These are phyloP conservation scores for Sebastes cheni DNA, from an alignment of 2,797 vertebrate genomes.

Conservation along the genomic window DNA sequence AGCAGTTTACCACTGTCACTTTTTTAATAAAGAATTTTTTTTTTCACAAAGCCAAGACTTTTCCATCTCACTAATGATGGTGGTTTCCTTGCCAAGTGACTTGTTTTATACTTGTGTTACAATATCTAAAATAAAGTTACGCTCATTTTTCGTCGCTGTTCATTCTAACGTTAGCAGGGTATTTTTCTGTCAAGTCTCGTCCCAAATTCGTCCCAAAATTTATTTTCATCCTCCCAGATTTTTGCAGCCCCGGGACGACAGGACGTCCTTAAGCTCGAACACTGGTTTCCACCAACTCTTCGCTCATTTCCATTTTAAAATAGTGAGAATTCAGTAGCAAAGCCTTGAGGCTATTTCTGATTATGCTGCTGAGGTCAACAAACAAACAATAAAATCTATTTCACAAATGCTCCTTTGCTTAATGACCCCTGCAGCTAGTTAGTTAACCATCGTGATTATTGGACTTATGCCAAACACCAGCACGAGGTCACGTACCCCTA, in stretches of 20 bases:
- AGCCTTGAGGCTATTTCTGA: slow-evolving; percentile 1
- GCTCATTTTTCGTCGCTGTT: not conserved
- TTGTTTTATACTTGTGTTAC: not conserved
- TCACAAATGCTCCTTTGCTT: slow-evolving; percentile 2
- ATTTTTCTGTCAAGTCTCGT: too few species aligned
- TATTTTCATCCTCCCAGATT: too few species aligned
- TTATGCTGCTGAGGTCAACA: not conserved
- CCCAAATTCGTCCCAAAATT: too few species aligned
- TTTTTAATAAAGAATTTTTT: not conserved
- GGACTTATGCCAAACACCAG: slow-evolving; percentile 21
- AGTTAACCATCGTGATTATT: slow-evolving; percentile 29
- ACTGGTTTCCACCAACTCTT: not conserved
- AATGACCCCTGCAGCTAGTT: slow-evolving; percentile 18
- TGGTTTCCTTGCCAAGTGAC: not conserved
- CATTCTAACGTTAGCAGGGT: too few species aligned
- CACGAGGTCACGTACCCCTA: slow-evolving; percentile 14
- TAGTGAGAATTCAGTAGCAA: not conserved
- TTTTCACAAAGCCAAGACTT: not conserved
- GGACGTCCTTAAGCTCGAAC: too few species aligned
- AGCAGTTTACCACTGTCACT: not conserved
- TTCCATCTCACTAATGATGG: not conserved
- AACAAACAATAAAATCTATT: slow-evolving; percentile 16
- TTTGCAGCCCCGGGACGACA: too few species aligned
- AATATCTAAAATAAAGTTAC: not conserved
- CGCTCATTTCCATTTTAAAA: not conserved